phyloP scores from a whole-genome alignment of 2,113 vertebrate species.

The Ranitomeya variabilis region DNA sequence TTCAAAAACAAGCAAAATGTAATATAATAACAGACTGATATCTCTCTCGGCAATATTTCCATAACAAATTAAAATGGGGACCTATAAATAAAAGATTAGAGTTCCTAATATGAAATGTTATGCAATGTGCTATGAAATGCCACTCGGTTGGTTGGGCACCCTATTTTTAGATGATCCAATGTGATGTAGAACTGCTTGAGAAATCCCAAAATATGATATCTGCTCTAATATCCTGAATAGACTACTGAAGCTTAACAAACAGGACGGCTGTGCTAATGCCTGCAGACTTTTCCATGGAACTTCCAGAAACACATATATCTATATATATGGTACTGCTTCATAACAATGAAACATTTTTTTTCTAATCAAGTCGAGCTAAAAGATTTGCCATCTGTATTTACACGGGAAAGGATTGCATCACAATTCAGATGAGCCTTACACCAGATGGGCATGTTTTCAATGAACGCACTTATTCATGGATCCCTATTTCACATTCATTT shows the following conservation, averaged over 20 bases:
- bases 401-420: constrained; percentile 35
- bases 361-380: constrained; percentile 32
- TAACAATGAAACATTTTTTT: constrained; percentile 40
- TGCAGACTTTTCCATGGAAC: neutral
- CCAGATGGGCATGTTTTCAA: constrained; percentile 49
- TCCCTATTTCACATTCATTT: constrained; percentile 33
- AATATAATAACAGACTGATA: too few relatives aligned
- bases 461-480: constrained; percentile 42
- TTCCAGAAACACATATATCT: constrained; percentile 9
- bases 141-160: neutral
- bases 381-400: constrained; percentile 55
- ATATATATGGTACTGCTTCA: neutral
- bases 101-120: neutral
- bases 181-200: neutral
- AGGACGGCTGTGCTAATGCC: neutral
- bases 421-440: constrained; percentile 42
- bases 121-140: neutral
- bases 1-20: too few relatives aligned
- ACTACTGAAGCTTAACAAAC: neutral
- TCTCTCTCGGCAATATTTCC: neutral
- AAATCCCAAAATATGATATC: neutral
- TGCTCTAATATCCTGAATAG: neutral
- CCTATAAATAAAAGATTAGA: neutral
- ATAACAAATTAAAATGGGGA: neutral
- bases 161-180: neutral